A percentile compares a stretch with the other conserved stretches of the same genome.
Evolutionary conservation across 2,888 invertebrate genomes (phyloP).

Genomic region (Penaeus monodon): DNA sequence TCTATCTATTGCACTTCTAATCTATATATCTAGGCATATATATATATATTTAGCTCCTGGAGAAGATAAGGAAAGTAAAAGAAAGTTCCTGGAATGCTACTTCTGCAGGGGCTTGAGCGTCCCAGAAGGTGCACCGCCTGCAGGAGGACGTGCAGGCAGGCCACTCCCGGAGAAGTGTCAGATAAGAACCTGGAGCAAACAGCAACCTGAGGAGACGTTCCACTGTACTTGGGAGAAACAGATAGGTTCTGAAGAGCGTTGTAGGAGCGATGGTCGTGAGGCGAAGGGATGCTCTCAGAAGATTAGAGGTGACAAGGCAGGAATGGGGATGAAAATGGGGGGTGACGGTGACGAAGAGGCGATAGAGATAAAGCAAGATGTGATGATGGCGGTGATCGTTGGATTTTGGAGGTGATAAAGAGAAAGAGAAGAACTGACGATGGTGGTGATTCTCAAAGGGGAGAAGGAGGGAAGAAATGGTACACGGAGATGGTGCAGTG

Average conservation of each 20-base stretch:
- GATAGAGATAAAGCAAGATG: background rate
- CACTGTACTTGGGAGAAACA: slow-evolving; percentile 24
- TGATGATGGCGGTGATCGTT: background rate
- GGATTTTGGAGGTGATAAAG: background rate
- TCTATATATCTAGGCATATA: too few species aligned
- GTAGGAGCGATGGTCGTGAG: background rate
- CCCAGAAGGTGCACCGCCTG: too few species aligned
- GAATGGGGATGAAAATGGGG: background rate
- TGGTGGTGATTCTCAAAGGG: background rate
- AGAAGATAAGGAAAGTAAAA: too few species aligned
- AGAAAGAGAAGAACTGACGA: background rate
- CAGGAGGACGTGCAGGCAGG: too few species aligned
- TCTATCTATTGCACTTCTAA: too few species aligned
- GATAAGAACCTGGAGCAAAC: background rate
- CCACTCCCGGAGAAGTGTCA: too few species aligned
- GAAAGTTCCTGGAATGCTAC: too few species aligned
- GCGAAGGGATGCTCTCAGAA: too few species aligned
- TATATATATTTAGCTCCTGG: too few species aligned
- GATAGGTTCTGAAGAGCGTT: slow-evolving; percentile 40
- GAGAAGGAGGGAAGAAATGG: background rate
- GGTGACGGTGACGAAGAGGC: background rate
- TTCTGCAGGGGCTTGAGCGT: too few species aligned
- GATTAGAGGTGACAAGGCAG: background rate
- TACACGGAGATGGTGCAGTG: background rate
- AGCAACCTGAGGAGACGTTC: slow-evolving; percentile 31